phyloP scores from a whole-genome alignment of 2,113 vertebrate genomes.

The Falcunculus frontatus region DNA sequence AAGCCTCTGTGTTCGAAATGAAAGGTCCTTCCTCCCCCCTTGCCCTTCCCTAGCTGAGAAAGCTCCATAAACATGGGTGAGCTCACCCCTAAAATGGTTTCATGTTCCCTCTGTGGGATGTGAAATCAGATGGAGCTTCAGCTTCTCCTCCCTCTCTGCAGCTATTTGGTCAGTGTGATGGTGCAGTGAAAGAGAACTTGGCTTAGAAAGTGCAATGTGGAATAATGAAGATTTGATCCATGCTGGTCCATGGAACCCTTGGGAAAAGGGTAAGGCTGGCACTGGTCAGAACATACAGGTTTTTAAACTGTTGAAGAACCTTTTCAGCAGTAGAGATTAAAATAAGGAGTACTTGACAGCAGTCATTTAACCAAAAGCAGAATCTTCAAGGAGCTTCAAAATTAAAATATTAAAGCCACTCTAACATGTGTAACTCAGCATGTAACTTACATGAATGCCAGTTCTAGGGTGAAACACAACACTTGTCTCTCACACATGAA shows the following conservation, averaged over 20 bases:
- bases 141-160: neutral
- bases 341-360: neutral
- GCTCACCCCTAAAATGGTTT: neutral
- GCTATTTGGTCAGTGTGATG: neutral
- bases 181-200: neutral
- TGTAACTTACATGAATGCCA: neutral
- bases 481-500: neutral
- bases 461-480: neutral
- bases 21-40: neutral
- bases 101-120: neutral
- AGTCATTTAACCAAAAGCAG: neutral
- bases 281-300: neutral
- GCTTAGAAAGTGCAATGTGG: neutral
- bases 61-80: neutral
- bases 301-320: neutral
- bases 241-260: neutral
- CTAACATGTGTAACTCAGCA: neutral
- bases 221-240: neutral
- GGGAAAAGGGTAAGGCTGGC: neutral
- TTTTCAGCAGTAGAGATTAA: neutral
- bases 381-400: neutral
- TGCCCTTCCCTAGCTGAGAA: neutral
- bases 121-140: neutral
- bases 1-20: neutral
- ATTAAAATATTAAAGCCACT: conserved; percentile 2